Evolutionary conservation across 2,888 invertebrate species (phyloP).

Genomic region (Prostheceraeus crozeri): DNA sequence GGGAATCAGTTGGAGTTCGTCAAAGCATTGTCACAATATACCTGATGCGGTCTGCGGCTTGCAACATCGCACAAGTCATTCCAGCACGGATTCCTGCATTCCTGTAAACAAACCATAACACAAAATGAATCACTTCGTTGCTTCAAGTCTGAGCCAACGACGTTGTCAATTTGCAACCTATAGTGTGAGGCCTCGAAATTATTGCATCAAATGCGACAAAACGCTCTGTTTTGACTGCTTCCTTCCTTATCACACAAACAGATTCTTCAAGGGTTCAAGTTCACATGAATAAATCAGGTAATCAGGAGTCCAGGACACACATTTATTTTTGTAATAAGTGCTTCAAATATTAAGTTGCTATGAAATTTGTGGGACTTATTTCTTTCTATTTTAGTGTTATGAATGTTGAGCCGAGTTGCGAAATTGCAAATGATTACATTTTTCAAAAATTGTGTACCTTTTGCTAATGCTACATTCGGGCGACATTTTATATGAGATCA

Average conservation of each 20-base stretch:
- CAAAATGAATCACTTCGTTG: conserved; percentile 14
- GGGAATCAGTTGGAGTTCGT: too few relatives aligned
- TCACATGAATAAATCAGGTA: neutral
- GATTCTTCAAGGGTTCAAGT: too few relatives aligned
- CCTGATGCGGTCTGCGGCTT: neutral
- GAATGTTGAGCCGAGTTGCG: neutral
- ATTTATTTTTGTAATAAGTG: neutral
- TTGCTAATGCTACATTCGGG: neutral
- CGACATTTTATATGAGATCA: conserved; percentile 17
- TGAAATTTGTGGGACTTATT: too few relatives aligned
- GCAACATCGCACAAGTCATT: conserved; percentile 18
- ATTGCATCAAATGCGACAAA: conserved; percentile 20
- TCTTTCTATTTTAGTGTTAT: neutral
- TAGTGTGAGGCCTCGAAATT: neutral
- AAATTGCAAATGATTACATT: neutral
- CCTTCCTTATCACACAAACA: neutral
- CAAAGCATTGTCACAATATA: conserved; percentile 14
- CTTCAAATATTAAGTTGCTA: neutral
- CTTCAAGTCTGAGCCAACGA: neutral
- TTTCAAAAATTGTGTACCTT: neutral
- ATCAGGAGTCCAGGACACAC: neutral
- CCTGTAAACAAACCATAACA: neutral
- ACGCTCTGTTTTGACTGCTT: conserved; percentile 11
- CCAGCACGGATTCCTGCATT: conserved; percentile 3
- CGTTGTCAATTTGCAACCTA: neutral